These are phyloP conservation scores for Anguilla rostrata DNA, from an alignment of 2,113 vertebrate genomes.

Conservation along the genomic window DNA sequence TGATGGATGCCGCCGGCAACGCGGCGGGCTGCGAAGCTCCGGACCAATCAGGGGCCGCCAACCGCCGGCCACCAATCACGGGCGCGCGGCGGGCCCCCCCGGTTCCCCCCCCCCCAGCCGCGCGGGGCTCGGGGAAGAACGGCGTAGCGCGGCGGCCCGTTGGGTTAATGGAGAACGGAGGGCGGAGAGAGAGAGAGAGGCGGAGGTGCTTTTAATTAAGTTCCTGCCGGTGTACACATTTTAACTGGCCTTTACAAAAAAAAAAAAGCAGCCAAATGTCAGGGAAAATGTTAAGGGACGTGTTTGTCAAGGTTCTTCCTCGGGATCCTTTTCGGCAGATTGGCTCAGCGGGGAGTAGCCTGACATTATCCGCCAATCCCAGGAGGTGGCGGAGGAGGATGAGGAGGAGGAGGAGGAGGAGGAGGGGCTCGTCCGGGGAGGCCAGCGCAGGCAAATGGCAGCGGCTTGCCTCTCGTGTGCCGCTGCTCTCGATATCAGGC, in stretches of 20 bases:
- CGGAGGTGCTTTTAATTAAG: conserved; percentile 30
- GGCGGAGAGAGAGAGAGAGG: neutral
- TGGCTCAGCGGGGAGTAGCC: conserved; percentile 29
- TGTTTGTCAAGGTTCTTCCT: conserved; percentile 21
- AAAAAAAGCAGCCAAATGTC: conserved; percentile 31
- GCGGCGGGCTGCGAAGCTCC: neutral
- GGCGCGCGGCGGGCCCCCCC: neutral
- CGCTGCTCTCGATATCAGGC: neutral
- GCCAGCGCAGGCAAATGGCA: neutral
- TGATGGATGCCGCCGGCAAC: neutral
- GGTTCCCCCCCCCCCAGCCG: neutral
- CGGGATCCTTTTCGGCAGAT: conserved; percentile 1
- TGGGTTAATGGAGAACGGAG: conserved; percentile 9
- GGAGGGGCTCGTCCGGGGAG: neutral
- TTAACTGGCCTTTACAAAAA: conserved; percentile 32
- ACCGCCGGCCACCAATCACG: neutral
- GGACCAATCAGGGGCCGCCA: neutral
- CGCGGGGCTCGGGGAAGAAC: neutral
- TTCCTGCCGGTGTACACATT: conserved; percentile 22
- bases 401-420: neutral
- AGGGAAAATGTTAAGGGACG: conserved; percentile 32
- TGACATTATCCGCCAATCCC: neutral
- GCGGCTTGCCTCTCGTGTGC: neutral
- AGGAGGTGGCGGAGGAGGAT: neutral
- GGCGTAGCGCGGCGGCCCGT: neutral